Percentiles rank a stretch among this genome's conserved stretches.
Evolutionary conservation across 2,797 vertebrate genomes (phyloP).

Genomic region (Carcharodon carcharias): DNA sequence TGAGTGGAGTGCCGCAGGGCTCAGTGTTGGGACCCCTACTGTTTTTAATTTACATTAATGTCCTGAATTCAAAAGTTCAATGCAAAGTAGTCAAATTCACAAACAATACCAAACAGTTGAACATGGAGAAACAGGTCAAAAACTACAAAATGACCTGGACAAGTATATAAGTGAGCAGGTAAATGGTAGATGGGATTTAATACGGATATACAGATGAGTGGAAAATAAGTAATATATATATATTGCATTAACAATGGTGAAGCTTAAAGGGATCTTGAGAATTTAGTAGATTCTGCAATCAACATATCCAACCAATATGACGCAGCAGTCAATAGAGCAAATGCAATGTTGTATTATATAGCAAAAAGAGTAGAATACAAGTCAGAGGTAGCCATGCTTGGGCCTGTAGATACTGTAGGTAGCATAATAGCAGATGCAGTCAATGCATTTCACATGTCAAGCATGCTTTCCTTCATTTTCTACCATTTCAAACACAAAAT

Average conservation of each 20-base stretch:
- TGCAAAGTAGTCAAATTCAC: slow-evolving; percentile 11
- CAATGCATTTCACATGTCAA: not conserved
- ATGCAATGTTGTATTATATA: not conserved
- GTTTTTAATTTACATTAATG: slow-evolving; percentile 31
- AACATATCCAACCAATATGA: not conserved
- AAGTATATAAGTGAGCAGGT: not conserved
- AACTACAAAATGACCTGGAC: not conserved
- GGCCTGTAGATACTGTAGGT: not conserved
- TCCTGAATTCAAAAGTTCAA: slow-evolving; percentile 17
- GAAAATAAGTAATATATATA: not conserved
- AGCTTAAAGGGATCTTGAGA: not conserved
- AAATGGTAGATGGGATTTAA: slow-evolving; percentile 4
- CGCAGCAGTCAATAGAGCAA: not conserved
- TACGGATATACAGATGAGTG: not conserved
- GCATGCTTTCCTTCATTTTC: not conserved
- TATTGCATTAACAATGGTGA: not conserved
- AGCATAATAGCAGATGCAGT: not conserved
- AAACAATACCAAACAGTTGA: not conserved
- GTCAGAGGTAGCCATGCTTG: not conserved
- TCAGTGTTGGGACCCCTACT: slow-evolving; percentile 16
- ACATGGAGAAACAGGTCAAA: not conserved
- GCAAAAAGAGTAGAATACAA: not conserved
- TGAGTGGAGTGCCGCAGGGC: not conserved
- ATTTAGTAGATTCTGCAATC: not conserved
- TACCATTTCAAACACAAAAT: not conserved